Conservation (phyloP, 2,797 vertebrate species). For the Pogoniulus pusillus region DNA sequence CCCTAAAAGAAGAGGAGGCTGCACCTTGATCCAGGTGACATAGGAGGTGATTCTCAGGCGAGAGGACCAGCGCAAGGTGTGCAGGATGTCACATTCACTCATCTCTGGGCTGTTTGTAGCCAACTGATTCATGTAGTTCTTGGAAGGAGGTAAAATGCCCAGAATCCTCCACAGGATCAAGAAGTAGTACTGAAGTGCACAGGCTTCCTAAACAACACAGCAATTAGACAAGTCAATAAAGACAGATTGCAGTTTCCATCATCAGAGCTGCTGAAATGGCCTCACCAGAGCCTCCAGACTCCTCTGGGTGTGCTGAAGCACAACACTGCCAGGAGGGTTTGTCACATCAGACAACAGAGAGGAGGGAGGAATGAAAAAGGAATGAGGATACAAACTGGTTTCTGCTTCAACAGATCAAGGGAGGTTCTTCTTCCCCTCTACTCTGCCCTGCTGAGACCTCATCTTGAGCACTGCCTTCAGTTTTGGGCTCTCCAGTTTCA, state of each 20-base stretch:
- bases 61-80: slow-evolving; percentile 95
- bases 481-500: too few species aligned
- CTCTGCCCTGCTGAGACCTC: too few species aligned
- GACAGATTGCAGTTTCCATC: background rate
- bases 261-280: background rate
- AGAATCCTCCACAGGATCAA: slow-evolving; percentile 94
- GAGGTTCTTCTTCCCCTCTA: too few species aligned
- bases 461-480: too few species aligned
- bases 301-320: background rate
- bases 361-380: background rate
- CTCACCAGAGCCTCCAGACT: background rate
- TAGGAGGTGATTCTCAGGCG: slow-evolving; percentile 89
- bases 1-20: background rate
- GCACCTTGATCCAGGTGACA: slow-evolving; percentile 92
- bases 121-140: slow-evolving; percentile 90
- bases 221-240: background rate
- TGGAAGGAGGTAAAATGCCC: slow-evolving; percentile 93
- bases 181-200: slow-evolving; percentile 97
- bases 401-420: too few species aligned
- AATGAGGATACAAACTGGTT: background rate
- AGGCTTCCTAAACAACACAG: slow-evolving; percentile 87
- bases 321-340: background rate
- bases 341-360: background rate
- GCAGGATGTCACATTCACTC: slow-evolving; percentile 93
- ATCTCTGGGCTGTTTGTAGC: slow-evolving; percentile 86